Evolutionary conservation across 2,888 invertebrate species (phyloP).

Genomic region (Caenorhabditis wallacei): DNA sequence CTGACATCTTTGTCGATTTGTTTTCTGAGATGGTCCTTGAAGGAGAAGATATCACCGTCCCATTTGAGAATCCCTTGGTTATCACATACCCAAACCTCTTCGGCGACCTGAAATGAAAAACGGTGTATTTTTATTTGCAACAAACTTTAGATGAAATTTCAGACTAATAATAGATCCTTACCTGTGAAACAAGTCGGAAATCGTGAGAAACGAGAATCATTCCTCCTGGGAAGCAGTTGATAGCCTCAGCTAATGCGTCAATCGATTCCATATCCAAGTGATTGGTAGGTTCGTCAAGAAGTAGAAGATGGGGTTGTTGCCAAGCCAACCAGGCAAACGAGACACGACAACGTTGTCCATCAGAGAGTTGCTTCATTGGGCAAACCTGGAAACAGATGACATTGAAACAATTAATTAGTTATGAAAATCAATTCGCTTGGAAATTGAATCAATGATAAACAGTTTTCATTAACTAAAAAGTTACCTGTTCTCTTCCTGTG

Average conservation of each 20-base stretch:
- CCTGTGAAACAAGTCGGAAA: constrained; percentile 98
- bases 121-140: neutral
- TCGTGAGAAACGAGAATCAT: constrained; percentile 99
- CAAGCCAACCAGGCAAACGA: constrained; percentile 99
- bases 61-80: constrained; percentile 96
- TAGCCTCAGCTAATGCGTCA: constrained; percentile 97
- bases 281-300: constrained; percentile 91
- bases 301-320: constrained; percentile 95
- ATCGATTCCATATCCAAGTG: constrained; percentile 91
- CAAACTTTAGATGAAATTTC: neutral
- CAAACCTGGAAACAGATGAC: constrained; percentile 88
- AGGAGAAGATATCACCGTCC: constrained; percentile 95
- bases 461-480: too few relatives aligned
- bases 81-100: constrained; percentile 99
- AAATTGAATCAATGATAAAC: too few relatives aligned
- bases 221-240: constrained; percentile 98
- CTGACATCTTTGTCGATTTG: constrained; percentile 89
- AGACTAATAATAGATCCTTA: constrained; percentile 83
- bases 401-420: too few relatives aligned
- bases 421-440: too few relatives aligned
- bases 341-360: constrained; percentile 98
- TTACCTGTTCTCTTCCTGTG: constrained; percentile 95
- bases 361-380: constrained; percentile 95
- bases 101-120: constrained; percentile 90
- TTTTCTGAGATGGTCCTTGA: constrained; percentile 94